A percentile compares a stretch with the other conserved stretches of the same genome.
Conservation (phyloP, 2,888 invertebrate species). For the Xestia xanthographa region DNA sequence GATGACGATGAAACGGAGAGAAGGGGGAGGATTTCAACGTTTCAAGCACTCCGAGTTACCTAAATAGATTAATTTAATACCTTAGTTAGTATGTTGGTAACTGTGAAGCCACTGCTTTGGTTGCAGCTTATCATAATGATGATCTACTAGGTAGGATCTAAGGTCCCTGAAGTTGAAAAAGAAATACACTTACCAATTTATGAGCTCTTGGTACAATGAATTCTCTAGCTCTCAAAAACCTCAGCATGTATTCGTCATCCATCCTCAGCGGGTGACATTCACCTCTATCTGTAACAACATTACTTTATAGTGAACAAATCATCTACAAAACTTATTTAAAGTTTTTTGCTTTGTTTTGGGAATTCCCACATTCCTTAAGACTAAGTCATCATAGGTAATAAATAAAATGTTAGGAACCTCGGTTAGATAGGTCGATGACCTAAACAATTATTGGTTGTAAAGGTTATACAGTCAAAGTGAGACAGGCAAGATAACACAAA, state of each 20-base stretch:
- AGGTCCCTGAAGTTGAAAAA: background rate
- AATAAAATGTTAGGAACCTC: background rate
- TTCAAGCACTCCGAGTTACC: too few species aligned
- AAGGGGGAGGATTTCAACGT: too few species aligned
- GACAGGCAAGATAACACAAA: background rate
- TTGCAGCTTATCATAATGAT: too few species aligned
- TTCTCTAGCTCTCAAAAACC: conserved; percentile 80
- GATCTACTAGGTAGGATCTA: background rate
- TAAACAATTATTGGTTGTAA: background rate
- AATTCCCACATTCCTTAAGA: background rate
- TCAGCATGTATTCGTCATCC: conserved; percentile 82
- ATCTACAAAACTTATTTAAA: background rate
- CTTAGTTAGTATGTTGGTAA: background rate
- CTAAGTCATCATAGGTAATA: background rate
- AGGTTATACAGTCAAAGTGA: background rate
- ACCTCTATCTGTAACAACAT: conserved; percentile 78
- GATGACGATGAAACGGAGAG: background rate
- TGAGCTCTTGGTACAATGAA: conserved; percentile 84
- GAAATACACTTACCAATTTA: conserved; percentile 80
- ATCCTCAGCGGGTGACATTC: conserved; percentile 81
- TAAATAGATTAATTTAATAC: too few species aligned
- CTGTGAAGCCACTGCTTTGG: background rate
- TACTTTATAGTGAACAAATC: background rate
- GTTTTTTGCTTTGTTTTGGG: background rate
- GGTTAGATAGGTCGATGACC: background rate